Base-by-base conservation (phyloP, 1,140 invertebrate species). In the Drosophila lini region DNA sequence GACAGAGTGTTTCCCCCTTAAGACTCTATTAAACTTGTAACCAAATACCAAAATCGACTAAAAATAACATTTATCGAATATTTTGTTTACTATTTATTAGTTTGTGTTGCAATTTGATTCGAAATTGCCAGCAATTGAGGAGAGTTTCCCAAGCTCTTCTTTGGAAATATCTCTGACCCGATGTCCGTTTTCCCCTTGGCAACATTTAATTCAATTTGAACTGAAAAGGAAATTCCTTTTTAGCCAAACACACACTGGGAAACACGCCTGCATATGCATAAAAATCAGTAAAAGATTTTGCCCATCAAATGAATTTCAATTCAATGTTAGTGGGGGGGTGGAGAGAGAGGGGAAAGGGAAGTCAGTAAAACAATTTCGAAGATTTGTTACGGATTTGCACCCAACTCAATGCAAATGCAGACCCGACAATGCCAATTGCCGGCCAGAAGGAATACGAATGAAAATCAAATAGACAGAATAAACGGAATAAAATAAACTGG, bases 321-420 rank as follows among this genome's bases (percentile, higher is more conserved):
- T 56, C 28, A 45, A 44, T 53, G 36, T n/a, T 47, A 28, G 25
- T 28, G 25, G 25, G 25, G 25, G 5, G 25, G 55, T 19, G 32
- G 5, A 2, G 34, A n/a, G 19, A 22, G 28, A 9, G 19, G 34
- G n/a, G 19, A 7, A 28, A 9, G 19, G 55, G 45, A 47, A 80
- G 78, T 64, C 64, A 74, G 69, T 82, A 74, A 82, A 82, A 82
- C 80, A 82, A 82, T 82, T 82, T 82, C 34, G 69, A 82, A 82
- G 80, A 82, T 82, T 82, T 82, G 80, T 82, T 78, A 78, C 80
- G 80, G 80, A 82, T 82, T 82, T 82, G 75, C 80, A 78, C 74
- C 80, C 80, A 74, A 82, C 80, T 81, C 80, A 82, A 75, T 71
- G 45, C 64, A 57, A 55, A 59, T 60, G 56, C 42, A 48, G 42